phyloP scores from a whole-genome alignment of 2,797 vertebrate genomes.

The Eidolon dupreanum region DNA sequence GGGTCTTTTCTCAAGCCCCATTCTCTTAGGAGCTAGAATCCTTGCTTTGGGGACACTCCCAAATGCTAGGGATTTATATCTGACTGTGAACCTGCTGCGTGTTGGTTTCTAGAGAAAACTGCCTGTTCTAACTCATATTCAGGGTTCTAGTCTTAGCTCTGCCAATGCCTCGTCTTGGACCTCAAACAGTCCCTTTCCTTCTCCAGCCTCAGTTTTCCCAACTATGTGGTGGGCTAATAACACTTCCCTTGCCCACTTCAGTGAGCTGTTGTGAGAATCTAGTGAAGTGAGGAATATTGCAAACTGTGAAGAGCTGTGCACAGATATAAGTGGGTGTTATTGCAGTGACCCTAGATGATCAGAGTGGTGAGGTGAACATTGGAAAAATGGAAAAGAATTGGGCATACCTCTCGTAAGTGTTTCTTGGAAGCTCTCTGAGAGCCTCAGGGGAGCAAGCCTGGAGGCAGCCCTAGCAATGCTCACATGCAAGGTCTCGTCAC shows the following conservation, averaged over 20 bases:
- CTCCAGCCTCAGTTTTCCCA: background rate
- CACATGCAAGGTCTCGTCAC: background rate
- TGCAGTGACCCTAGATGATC: background rate
- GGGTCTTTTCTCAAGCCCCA: background rate
- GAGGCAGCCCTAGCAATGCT: background rate
- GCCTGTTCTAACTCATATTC: background rate
- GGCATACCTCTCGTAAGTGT: background rate
- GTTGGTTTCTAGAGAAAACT: background rate
- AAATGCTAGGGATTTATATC: background rate
- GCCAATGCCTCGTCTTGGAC: background rate
- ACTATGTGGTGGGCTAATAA: background rate
- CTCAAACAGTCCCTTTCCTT: background rate
- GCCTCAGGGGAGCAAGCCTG: background rate
- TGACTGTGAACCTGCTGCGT: background rate
- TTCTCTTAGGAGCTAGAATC: background rate
- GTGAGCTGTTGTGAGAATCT: background rate
- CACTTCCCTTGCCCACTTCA: background rate
- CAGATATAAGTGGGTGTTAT: background rate
- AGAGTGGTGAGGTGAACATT: background rate
- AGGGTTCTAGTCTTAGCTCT: background rate
- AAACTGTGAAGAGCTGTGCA: background rate
- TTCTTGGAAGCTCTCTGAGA: background rate
- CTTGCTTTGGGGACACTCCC: rapidly evolving
- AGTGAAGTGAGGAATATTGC: background rate
- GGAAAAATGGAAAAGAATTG: background rate